Base-by-base conservation (phyloP, 2,113 vertebrate species). In the Dasyurus viverrinus region DNA sequence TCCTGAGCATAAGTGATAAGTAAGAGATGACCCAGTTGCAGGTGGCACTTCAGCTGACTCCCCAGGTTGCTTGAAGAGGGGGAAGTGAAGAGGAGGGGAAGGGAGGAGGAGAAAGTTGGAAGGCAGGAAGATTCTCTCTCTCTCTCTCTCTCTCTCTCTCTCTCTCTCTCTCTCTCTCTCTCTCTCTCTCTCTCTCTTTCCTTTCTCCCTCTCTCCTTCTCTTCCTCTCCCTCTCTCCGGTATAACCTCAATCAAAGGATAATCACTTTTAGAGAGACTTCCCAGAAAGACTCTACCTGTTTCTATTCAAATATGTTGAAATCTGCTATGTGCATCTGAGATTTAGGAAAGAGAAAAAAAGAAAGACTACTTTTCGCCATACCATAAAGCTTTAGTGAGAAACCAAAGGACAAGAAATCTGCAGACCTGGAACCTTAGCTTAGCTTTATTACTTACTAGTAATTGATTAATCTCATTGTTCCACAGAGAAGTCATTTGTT, bases 31-130 rank as follows among this genome's bases (percentile, higher is more conserved):
- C 84, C 91, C 90, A 89, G 94, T 68, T 93, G 57, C 5, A 1
- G 91, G 54, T 0, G 1, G 53, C 89, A 92, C 47, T 1, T 0
- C 0, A 0, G 36, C 47, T 19, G 0, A 3, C 46, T 8, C 53
- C 46, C n/a, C 22, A 23, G 27, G 94, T 52, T 52, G 11, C 0
- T 0, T 0, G 46, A 0, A 30, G 8, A 26, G 90, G 54, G 92
- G 90, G 25, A 19, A 27, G 48, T 26, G 55, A 57, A 27, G 30
- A 30, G 30, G 30, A 68, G 11, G 12, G 9, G 55, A 30, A 11
- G 0, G 9, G 55, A 57, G 57, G 27, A 60, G 57, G 27, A 30
- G 57, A 30, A 26, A 60, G 10, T 8, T 30, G 10, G 57, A 60
- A 36, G 30, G 60, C 60, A 84, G 68, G 19, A 42, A 84, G 68